A percentile compares a stretch with the other conserved stretches of the same genome.
Evolutionary conservation across 2,113 vertebrate genomes (phyloP).

Genomic region (Thalassoma bifasciatum): DNA sequence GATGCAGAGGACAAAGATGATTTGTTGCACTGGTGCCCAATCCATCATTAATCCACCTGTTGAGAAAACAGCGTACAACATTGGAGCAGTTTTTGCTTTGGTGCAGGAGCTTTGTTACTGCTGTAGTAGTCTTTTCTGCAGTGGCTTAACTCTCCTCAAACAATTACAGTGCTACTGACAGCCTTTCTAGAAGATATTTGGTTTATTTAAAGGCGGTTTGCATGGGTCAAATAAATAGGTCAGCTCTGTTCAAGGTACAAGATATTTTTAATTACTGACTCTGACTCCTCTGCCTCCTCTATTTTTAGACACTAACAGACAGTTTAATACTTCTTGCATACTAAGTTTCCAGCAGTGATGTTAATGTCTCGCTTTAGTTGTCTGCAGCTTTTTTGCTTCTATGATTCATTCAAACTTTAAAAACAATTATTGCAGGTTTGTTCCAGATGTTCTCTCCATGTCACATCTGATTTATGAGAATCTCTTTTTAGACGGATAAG

Average conservation of each 20-base stretch:
- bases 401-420: neutral
- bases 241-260: constrained; percentile 17
- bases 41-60: too few species aligned
- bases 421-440: neutral
- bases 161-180: constrained; percentile 51
- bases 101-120: constrained; percentile 13
- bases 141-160: constrained; percentile 40
- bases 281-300: constrained; percentile 25
- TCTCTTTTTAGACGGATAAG: constrained; percentile 5
- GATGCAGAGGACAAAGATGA: too few species aligned
- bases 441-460: constrained; percentile 10
- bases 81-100: neutral
- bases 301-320: neutral
- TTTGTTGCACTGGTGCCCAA: too few species aligned
- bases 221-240: constrained; percentile 42
- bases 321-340: constrained; percentile 1
- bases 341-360: constrained; percentile 27
- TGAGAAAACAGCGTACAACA: neutral
- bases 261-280: constrained; percentile 51
- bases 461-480: constrained; percentile 14
- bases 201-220: constrained; percentile 26
- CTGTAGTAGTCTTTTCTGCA: constrained; percentile 36
- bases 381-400: neutral
- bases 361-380: constrained; percentile 2
- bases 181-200: constrained; percentile 12